Conservation (phyloP, 2,888 invertebrate genomes). For the Himalopsyche japonica region DNA sequence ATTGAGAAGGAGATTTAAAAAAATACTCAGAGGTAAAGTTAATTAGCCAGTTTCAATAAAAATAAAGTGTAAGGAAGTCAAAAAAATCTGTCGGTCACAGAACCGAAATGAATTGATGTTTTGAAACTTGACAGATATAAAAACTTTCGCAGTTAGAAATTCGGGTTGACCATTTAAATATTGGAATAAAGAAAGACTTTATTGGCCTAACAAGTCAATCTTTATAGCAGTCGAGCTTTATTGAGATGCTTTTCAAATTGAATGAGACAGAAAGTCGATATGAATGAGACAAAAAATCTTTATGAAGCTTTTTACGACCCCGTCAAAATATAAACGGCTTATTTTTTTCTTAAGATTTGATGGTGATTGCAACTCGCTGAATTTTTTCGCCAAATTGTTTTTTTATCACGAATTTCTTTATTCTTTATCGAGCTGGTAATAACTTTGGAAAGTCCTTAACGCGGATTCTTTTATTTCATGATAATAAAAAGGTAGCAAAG, state of each 20-base stretch:
- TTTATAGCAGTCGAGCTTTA: not conserved
- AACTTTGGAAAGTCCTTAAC: not conserved
- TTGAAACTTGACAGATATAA: not conserved
- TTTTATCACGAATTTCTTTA: not conserved
- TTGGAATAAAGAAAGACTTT: not conserved
- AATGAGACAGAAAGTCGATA: not conserved
- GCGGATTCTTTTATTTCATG: not conserved
- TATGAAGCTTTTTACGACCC: not conserved
- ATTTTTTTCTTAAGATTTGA: not conserved
- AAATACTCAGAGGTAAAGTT: too few relatives aligned
- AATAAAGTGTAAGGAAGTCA: too few relatives aligned
- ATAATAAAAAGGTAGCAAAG: not conserved
- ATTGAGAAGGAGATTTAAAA: too few relatives aligned
- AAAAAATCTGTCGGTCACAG: too few relatives aligned
- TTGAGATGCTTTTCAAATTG: not conserved
- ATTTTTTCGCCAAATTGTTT: not conserved
- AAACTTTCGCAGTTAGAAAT: not conserved
- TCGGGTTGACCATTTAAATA: not conserved
- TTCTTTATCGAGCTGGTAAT: not conserved
- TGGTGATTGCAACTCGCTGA: not conserved
- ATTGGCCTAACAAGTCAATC: not conserved
- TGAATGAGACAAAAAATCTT: not conserved
- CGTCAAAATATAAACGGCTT: constrained; percentile 1
- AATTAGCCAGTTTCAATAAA: too few relatives aligned
- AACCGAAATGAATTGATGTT: too few relatives aligned